These are phyloP conservation scores for Casuarius casuarius DNA, from an alignment of 2,113 vertebrate genomes.

Conservation along the genomic window DNA sequence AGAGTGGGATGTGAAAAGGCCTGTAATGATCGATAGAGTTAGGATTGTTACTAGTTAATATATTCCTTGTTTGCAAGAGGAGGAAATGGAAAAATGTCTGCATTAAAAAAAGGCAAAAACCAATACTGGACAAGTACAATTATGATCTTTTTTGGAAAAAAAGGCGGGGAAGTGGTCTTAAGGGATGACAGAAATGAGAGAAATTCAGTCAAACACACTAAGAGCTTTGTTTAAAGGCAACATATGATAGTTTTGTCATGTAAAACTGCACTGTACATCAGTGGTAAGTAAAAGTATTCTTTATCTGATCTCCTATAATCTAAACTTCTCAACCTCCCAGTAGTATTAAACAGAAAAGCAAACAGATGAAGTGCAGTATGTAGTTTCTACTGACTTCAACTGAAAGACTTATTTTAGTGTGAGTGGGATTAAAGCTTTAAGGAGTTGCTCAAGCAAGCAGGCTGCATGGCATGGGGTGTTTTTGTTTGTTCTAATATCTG, in stretches of 20 bases:
- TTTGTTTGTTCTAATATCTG: slow-evolving; percentile 10
- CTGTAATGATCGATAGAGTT: neutral
- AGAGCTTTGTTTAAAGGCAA: neutral
- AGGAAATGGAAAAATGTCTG: neutral
- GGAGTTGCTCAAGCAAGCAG: neutral
- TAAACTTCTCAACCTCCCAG: neutral
- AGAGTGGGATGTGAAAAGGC: neutral
- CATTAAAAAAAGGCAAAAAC: neutral
- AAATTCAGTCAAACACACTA: neutral
- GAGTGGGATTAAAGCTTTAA: neutral
- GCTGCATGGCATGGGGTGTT: neutral
- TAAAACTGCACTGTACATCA: neutral
- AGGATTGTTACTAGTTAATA: neutral
- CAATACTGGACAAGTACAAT: neutral
- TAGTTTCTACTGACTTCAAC: neutral
- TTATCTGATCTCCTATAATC: neutral
- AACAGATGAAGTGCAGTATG: neutral
- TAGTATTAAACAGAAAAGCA: neutral
- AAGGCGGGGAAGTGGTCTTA: neutral
- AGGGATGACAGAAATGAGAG: neutral
- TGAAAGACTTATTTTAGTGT: neutral
- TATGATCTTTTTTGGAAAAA: neutral
- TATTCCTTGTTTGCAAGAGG: neutral
- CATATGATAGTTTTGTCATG: neutral
- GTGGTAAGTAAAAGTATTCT: neutral